Conservation (phyloP, 2,797 vertebrate species). For the Syngnathus acus region DNA sequence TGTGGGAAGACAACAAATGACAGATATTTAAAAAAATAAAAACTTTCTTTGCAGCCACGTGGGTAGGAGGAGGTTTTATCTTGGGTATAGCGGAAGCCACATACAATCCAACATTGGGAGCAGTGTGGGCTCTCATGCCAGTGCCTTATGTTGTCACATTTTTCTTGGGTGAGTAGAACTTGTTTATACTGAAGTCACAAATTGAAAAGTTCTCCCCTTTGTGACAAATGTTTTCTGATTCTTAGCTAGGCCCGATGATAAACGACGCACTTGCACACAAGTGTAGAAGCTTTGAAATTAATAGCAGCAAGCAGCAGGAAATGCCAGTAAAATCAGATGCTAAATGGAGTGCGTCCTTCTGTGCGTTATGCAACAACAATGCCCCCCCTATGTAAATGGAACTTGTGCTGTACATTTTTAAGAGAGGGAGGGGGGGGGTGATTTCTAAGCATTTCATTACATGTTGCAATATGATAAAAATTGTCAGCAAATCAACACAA, state of each 20-base stretch:
- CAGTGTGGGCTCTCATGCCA: constrained; percentile 75
- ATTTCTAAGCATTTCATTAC: background rate
- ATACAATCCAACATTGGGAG: constrained; percentile 72
- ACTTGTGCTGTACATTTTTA: background rate
- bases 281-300: constrained; percentile 1
- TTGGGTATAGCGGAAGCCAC: constrained; percentile 75
- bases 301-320: background rate
- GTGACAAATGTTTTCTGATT: too few relatives aligned
- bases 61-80: constrained; percentile 80
- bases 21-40: background rate
- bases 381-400: background rate
- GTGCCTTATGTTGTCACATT: constrained; percentile 74
- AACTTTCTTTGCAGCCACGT: constrained; percentile 61
- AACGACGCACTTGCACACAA: background rate
- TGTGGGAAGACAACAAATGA: background rate
- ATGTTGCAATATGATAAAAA: background rate
- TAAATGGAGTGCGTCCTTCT: background rate
- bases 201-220: too few relatives aligned
- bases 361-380: constrained; percentile 1
- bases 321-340: background rate
- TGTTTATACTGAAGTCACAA: too few relatives aligned
- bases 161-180: constrained; percentile 65
- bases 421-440: background rate
- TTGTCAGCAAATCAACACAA: background rate
- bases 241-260: background rate